Percentiles rank a stretch among this genome's conserved stretches.
Evolutionary conservation across 2,113 vertebrate genomes (phyloP).

Genomic region (Rhodinocichla rosea): DNA sequence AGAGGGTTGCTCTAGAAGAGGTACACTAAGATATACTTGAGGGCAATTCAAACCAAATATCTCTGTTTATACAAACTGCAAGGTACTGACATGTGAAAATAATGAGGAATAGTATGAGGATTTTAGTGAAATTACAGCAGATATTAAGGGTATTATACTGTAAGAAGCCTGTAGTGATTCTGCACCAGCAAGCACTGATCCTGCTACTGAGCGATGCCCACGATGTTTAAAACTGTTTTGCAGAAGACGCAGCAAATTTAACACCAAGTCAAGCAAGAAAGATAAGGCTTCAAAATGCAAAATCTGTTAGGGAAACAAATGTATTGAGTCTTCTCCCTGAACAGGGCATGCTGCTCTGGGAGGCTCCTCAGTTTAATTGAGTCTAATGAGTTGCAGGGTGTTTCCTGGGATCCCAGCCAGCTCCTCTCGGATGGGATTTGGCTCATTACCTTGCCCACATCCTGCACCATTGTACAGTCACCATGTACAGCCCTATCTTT

Average conservation of each 20-base stretch:
- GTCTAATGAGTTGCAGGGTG: slow-evolving; percentile 40
- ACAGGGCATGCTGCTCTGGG: background rate
- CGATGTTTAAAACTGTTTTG: background rate
- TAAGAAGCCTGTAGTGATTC: background rate
- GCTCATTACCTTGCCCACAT: background rate
- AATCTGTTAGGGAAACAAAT: background rate
- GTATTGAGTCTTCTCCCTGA: background rate
- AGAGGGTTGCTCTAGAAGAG: background rate
- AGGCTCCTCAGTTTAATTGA: slow-evolving; percentile 39
- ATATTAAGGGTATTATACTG: background rate
- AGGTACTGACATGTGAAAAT: background rate
- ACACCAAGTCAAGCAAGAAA: background rate
- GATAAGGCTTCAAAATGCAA: background rate
- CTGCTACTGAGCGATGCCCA: background rate
- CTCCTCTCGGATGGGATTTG: background rate
- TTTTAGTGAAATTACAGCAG: background rate
- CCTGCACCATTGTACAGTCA: background rate
- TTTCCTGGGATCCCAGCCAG: slow-evolving; percentile 49
- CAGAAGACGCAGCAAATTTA: slow-evolving; percentile 16
- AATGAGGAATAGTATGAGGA: background rate
- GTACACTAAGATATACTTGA: background rate
- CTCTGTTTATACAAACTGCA: background rate
- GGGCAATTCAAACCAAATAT: background rate
- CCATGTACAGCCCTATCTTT: slow-evolving; percentile 23
- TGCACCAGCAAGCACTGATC: background rate